Conservation (phyloP, 2,797 vertebrate genomes). For the Mastacembelus armatus region DNA sequence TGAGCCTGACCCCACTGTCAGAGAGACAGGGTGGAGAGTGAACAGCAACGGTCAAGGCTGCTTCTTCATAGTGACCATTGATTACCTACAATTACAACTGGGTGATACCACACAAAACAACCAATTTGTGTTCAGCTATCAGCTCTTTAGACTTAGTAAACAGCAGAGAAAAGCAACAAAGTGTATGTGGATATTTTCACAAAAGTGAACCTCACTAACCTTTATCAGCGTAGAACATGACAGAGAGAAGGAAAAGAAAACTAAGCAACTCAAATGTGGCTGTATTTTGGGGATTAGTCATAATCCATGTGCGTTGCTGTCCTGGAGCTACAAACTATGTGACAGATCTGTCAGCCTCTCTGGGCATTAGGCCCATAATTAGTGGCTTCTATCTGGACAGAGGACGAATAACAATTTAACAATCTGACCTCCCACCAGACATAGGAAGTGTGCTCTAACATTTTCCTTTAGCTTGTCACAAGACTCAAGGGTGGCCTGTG, state of each 20-base stretch:
- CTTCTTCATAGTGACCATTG: conserved; percentile 56
- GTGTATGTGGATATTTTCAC: conserved; percentile 29
- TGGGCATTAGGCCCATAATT: conserved; percentile 60
- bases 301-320: conserved; percentile 4
- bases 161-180: conserved; percentile 24
- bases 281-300: neutral
- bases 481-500: conserved; percentile 17
- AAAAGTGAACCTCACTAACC: conserved; percentile 50
- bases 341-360: conserved; percentile 43
- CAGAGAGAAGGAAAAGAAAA: conserved; percentile 17
- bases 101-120: conserved; percentile 41
- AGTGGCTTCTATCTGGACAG: conserved; percentile 28
- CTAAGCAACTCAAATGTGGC: conserved; percentile 3
- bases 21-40: conserved; percentile 25
- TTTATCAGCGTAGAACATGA: conserved; percentile 54
- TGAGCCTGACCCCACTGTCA: conserved; percentile 53
- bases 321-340: conserved; percentile 20
- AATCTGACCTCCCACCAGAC: conserved; percentile 72
- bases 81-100: conserved; percentile 56
- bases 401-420: conserved; percentile 35
- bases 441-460: conserved; percentile 49
- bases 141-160: conserved; percentile 54
- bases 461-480: conserved; percentile 38
- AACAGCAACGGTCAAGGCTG: conserved; percentile 31
- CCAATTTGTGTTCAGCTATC: conserved; percentile 56